These are phyloP conservation scores for Erpetoichthys calabaricus DNA, from an alignment of 2,797 vertebrate genomes.

Conservation along the genomic window DNA sequence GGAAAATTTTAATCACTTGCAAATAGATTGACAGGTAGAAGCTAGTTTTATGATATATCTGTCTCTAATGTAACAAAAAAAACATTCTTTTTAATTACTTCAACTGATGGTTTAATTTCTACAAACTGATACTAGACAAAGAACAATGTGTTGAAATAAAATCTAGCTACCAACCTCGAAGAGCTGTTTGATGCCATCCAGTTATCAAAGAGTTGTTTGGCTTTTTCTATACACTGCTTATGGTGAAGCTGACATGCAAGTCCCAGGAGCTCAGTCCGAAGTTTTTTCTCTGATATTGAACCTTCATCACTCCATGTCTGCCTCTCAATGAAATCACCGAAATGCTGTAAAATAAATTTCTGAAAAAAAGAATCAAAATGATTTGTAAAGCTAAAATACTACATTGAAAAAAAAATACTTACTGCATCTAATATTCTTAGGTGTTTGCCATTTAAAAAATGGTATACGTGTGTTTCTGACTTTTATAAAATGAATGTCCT, in stretches of 20 bases:
- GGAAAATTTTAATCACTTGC: no score
- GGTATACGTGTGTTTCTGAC: no score
- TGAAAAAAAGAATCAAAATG: constrained; percentile 5
- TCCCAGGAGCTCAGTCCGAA: constrained; percentile 9
- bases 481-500: no score
- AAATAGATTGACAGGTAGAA: no score
- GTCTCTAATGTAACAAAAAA: no score
- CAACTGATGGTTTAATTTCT: no score
- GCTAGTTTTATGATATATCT: no score
- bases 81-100: no score
- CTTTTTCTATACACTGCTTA: constrained; percentile 9
- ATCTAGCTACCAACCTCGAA: constrained; percentile 5
- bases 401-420: neutral
- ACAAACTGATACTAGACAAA: no score
- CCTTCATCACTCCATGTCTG: constrained; percentile 15
- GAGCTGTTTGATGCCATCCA: constrained; percentile 11
- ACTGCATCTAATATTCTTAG: no score
- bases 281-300: constrained; percentile 10
- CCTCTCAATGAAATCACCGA: constrained; percentile 15
- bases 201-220: constrained; percentile 8
- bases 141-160: neutral
- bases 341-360: constrained; percentile 12
- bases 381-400: neutral
- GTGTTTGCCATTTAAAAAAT: no score
- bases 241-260: constrained; percentile 11